A percentile compares a stretch with the other conserved stretches of the same genome.
Conservation (phyloP, 2,113 vertebrate species). For the Calyptomena viridis region DNA sequence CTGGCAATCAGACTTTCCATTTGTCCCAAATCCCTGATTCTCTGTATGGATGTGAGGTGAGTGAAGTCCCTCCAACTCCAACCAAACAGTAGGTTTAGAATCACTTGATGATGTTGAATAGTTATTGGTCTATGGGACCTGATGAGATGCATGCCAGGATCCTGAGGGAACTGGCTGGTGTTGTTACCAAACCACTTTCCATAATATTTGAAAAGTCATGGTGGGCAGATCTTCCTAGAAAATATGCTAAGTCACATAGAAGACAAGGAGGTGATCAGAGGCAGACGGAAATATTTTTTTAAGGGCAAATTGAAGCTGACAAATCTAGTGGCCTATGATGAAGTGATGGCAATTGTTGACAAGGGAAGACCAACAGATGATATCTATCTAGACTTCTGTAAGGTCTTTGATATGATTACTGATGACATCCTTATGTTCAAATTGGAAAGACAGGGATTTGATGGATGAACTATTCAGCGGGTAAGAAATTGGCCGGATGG, state of each 20-base stretch:
- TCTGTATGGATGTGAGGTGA: background rate
- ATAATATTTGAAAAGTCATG: background rate
- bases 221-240: background rate
- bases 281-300: background rate
- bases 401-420: background rate
- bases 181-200: background rate
- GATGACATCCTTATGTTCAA: background rate
- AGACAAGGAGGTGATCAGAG: background rate
- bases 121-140: background rate
- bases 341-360: background rate
- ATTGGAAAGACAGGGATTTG: background rate
- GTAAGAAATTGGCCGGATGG: background rate
- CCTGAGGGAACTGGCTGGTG: background rate
- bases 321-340: background rate
- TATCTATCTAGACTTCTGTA: background rate
- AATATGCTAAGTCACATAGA: too few species aligned
- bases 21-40: background rate
- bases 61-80: background rate
- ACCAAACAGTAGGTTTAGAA: rapidly evolving
- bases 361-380: background rate
- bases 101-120: background rate
- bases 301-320: background rate
- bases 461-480: background rate
- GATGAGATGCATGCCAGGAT: background rate
- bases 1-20: background rate